Percentiles rank a stretch among this genome's conserved stretches.
Conservation (phyloP, 2,113 vertebrate species). For the Cynocephalus volans region DNA sequence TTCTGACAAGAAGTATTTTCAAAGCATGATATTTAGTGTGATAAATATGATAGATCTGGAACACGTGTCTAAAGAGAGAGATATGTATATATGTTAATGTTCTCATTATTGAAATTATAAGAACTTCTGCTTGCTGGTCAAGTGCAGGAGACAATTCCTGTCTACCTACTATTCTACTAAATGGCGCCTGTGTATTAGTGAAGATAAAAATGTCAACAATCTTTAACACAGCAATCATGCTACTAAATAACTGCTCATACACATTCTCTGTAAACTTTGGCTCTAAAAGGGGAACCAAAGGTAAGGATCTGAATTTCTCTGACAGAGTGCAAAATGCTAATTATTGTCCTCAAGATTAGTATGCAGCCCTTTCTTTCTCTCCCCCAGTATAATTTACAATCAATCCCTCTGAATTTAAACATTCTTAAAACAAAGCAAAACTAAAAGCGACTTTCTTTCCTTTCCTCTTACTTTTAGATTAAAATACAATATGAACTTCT, state of each 20-base stretch:
- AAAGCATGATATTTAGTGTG: neutral
- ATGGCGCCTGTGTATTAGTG: accelerated
- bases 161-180: neutral
- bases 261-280: neutral
- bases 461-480: neutral
- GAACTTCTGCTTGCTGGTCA: neutral
- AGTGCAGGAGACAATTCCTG: neutral
- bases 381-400: neutral
- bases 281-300: neutral
- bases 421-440: neutral
- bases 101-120: neutral
- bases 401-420: neutral
- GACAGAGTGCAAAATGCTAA: neutral
- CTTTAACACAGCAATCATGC: accelerated
- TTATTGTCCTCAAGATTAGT: neutral
- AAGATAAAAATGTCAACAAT: neutral
- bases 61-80: neutral
- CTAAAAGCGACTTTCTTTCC: neutral
- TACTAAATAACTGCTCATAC: neutral
- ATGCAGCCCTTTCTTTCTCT: neutral
- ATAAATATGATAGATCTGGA: slow-evolving; percentile 7
- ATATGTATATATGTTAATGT: neutral
- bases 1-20: neutral
- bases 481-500: neutral
- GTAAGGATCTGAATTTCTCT: neutral